Percentiles rank a stretch among this genome's conserved stretches.
phyloP scores from a whole-genome alignment of 1,140 invertebrate species.

The Mizuhopecten yessoensis region DNA sequence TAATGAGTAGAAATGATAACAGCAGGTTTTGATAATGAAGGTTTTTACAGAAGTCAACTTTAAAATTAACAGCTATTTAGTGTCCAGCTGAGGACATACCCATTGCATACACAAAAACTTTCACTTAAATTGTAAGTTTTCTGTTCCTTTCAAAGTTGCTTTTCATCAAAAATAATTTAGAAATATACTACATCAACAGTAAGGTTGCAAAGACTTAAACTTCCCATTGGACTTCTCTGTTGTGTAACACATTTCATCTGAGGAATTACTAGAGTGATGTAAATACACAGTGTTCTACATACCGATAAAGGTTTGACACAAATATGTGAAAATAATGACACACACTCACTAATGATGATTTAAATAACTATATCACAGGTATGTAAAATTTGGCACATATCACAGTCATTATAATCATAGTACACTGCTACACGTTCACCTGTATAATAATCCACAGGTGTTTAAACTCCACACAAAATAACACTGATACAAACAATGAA shows the following conservation, averaged over 20 bases:
- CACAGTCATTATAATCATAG: neutral
- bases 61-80: neutral
- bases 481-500: neutral
- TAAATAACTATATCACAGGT: constrained; percentile 30
- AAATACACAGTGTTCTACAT: neutral
- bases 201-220: neutral
- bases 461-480: neutral
- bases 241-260: neutral
- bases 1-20: too few species aligned
- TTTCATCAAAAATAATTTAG: neutral
- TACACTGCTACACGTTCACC: too few species aligned
- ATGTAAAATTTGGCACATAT: constrained; percentile 35
- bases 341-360: neutral
- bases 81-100: neutral
- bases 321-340: neutral
- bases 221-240: neutral
- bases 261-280: neutral
- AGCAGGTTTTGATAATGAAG: neutral
- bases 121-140: neutral
- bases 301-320: neutral
- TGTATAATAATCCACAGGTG: neutral
- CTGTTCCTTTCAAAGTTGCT: neutral
- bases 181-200: neutral
- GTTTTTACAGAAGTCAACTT: neutral
- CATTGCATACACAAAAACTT: neutral